Conservation (phyloP, 2,113 vertebrate species). For the Coracopsis vasa region DNA sequence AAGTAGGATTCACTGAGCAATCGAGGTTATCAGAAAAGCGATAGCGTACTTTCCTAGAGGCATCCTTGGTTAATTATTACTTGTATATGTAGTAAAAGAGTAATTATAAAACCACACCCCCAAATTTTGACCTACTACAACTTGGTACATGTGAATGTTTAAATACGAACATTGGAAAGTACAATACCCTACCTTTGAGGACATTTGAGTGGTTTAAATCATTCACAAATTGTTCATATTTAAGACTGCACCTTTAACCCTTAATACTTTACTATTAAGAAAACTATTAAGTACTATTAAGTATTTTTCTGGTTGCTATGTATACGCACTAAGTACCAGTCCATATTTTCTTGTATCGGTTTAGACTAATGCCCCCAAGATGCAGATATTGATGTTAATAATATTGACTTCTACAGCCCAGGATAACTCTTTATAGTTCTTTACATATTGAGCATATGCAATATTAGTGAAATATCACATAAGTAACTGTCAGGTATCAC, state of each 20-base stretch:
- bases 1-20: not conserved
- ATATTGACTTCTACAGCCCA: not conserved
- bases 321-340: not conserved
- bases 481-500: not conserved
- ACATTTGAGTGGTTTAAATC: not conserved
- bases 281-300: too few relatives aligned
- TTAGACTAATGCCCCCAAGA: not conserved
- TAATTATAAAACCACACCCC: not conserved
- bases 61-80: not conserved
- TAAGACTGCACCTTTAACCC: not conserved
- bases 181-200: not conserved
- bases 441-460: not conserved
- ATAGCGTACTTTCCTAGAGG: not conserved
- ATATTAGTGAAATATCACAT: not conserved
- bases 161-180: not conserved
- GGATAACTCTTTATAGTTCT: not conserved
- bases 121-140: not conserved
- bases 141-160: not conserved
- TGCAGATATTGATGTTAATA: not conserved
- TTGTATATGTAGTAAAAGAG: not conserved
- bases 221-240: not conserved
- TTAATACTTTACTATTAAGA: not conserved
- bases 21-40: not conserved
- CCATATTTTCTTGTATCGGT: fast-evolving
- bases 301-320: not conserved